Conservation (phyloP, 2,888 invertebrate species). For the Phengaris arion region DNA sequence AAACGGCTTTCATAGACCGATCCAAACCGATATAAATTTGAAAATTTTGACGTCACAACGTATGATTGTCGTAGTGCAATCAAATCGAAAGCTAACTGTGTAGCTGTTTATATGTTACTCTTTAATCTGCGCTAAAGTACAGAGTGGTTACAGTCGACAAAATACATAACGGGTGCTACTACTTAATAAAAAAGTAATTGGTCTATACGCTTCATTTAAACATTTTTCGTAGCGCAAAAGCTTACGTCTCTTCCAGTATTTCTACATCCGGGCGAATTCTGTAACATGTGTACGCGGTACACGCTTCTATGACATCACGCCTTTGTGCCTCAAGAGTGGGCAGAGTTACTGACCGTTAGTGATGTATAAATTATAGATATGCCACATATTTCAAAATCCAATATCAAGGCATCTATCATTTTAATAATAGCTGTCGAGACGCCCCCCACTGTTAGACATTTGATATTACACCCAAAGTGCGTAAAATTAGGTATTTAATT, state of each 20-base stretch:
- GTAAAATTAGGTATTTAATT: constrained; percentile 20
- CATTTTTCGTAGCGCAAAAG: background rate
- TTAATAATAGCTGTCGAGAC: constrained; percentile 25
- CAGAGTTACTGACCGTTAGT: constrained; percentile 50
- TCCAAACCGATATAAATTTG: too few relatives aligned
- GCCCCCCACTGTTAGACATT: constrained; percentile 22
- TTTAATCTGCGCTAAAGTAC: background rate
- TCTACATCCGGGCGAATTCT: constrained; percentile 40
- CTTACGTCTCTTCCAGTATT: constrained; percentile 36
- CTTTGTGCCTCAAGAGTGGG: constrained; percentile 68
- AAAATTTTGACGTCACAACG: too few relatives aligned
- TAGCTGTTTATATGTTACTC: too few relatives aligned
- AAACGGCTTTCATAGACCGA: too few relatives aligned
- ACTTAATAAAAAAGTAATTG: too few relatives aligned
- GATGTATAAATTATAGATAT: constrained; percentile 32
- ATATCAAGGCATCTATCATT: constrained; percentile 15
- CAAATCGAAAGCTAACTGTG: too few relatives aligned
- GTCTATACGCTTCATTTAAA: background rate
- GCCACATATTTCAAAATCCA: constrained; percentile 17
- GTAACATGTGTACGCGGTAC: constrained; percentile 44
- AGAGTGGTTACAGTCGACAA: too few relatives aligned
- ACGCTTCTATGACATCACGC: constrained; percentile 68
- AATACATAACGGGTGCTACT: too few relatives aligned
- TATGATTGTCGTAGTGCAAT: too few relatives aligned
- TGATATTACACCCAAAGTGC: constrained; percentile 24